Conservation (phyloP, 2,797 vertebrate genomes). For the Amniataba percoides region DNA sequence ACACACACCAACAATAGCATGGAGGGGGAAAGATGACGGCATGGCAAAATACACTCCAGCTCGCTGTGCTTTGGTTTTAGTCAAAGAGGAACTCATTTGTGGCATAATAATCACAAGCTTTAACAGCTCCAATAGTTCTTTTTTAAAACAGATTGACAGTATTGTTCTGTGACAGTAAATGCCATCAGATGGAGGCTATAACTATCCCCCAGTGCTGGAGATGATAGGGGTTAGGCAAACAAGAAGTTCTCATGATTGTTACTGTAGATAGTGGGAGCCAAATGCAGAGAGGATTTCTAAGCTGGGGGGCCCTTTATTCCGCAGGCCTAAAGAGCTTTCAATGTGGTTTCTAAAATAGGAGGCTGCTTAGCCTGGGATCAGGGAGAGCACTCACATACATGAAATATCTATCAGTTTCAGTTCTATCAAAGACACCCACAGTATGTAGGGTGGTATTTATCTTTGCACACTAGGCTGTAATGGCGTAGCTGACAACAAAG, state of each 20-base stretch:
- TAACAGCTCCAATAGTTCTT: slow-evolving; percentile 52
- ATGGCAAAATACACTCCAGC: slow-evolving; percentile 53
- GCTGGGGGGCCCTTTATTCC: slow-evolving; percentile 56
- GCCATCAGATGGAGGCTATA: slow-evolving; percentile 38
- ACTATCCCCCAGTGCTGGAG: slow-evolving; percentile 26
- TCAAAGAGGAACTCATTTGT: slow-evolving; percentile 53
- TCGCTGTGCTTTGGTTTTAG: slow-evolving; percentile 29
- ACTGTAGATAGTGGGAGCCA: slow-evolving; percentile 56
- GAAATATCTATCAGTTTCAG: slow-evolving; percentile 64
- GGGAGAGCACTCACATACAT: slow-evolving; percentile 47
- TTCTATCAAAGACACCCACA: slow-evolving; percentile 55
- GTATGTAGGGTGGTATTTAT: slow-evolving; percentile 55
- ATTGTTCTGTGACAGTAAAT: slow-evolving; percentile 60
- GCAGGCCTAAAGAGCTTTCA: slow-evolving; percentile 62
- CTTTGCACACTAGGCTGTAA: slow-evolving; percentile 45
- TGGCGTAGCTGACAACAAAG: slow-evolving; percentile 59
- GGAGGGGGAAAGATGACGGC: slow-evolving; percentile 60
- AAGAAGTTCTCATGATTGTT: slow-evolving; percentile 71
- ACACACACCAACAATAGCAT: slow-evolving; percentile 48
- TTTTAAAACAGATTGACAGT: slow-evolving; percentile 36
- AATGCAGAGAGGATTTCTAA: slow-evolving; percentile 60
- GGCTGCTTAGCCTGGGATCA: slow-evolving; percentile 62
- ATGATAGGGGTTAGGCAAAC: slow-evolving; percentile 60
- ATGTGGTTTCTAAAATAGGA: slow-evolving; percentile 60
- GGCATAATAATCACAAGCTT: slow-evolving; percentile 65